phyloP scores from a whole-genome alignment of 2,888 invertebrate genomes.

The Yponomeuta cagnagella region DNA sequence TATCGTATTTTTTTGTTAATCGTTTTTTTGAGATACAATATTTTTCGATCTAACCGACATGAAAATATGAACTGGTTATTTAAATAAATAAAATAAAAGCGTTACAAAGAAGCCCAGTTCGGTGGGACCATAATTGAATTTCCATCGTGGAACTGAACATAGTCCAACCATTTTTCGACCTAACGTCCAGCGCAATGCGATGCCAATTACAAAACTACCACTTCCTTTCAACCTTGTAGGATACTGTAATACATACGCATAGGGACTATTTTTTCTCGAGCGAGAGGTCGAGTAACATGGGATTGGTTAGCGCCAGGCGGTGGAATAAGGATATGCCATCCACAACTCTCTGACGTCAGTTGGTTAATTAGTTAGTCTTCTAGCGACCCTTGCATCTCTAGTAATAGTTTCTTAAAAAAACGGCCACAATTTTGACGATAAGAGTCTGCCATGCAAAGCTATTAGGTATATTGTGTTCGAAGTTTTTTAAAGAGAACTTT shows the following conservation, averaged over 20 bases:
- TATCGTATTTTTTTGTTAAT: too few relatives aligned
- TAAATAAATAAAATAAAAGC: too few relatives aligned
- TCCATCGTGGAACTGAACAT: too few relatives aligned
- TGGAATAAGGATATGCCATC: slow-evolving; percentile 52
- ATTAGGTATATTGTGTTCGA: too few relatives aligned
- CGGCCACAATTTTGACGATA: not conserved
- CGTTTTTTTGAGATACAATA: too few relatives aligned
- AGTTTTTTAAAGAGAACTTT: too few relatives aligned
- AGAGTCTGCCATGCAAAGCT: too few relatives aligned
- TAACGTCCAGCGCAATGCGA: not conserved
- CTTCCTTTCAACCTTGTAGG: not conserved
- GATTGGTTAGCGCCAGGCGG: slow-evolving; percentile 33
- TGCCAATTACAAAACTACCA: not conserved
- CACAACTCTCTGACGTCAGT: slow-evolving; percentile 15
- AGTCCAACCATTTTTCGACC: not conserved
- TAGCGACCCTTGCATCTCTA: not conserved
- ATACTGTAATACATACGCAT: not conserved
- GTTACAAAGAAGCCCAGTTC: too few relatives aligned
- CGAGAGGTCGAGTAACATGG: not conserved
- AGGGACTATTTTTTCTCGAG: not conserved
- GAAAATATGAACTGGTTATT: too few relatives aligned
- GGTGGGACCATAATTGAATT: too few relatives aligned
- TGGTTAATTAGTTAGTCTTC: not conserved
- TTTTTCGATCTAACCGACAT: too few relatives aligned
- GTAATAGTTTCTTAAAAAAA: not conserved